phyloP scores from a whole-genome alignment of 2,113 vertebrate species.

The Pseudorectes ferrugineus region DNA sequence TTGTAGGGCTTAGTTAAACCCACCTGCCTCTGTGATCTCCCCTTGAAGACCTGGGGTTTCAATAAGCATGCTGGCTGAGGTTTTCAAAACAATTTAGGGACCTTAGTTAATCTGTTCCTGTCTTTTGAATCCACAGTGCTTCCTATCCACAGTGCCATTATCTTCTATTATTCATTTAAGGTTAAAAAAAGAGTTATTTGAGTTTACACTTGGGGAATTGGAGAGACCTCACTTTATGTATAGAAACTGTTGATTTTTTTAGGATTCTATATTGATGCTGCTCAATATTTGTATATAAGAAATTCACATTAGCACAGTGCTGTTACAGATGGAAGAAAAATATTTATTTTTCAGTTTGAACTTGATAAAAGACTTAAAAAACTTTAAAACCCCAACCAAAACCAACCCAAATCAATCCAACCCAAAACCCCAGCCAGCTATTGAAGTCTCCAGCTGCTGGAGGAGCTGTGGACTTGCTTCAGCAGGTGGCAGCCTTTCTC shows the following conservation, averaged over 20 bases:
- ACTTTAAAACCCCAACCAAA: accelerated
- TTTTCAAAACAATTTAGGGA: neutral
- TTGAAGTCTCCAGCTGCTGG: neutral
- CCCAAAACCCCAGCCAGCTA: neutral
- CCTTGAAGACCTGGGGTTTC: neutral
- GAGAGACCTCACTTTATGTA: neutral
- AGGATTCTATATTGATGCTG: neutral
- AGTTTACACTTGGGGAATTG: neutral
- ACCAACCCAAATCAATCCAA: neutral
- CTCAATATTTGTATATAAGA: neutral
- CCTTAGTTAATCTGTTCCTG: neutral
- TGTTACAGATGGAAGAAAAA: neutral
- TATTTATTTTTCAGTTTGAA: neutral
- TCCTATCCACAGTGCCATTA: neutral
- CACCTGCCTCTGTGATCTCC: neutral
- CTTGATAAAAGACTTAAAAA: neutral
- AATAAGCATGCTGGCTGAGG: neutral
- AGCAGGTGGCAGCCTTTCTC: slow-evolving; percentile 50
- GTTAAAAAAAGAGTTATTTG: neutral
- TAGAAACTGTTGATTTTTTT: neutral
- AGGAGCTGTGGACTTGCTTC: neutral
- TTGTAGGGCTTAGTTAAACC: neutral
- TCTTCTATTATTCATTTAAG: neutral
- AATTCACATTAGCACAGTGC: neutral
- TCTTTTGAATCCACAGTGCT: neutral